A percentile compares a stretch with the other conserved stretches of the same genome.
These are phyloP conservation scores for Halocynthia aurantium DNA, from an alignment of 23 tunicate species.

Conservation along the genomic window DNA sequence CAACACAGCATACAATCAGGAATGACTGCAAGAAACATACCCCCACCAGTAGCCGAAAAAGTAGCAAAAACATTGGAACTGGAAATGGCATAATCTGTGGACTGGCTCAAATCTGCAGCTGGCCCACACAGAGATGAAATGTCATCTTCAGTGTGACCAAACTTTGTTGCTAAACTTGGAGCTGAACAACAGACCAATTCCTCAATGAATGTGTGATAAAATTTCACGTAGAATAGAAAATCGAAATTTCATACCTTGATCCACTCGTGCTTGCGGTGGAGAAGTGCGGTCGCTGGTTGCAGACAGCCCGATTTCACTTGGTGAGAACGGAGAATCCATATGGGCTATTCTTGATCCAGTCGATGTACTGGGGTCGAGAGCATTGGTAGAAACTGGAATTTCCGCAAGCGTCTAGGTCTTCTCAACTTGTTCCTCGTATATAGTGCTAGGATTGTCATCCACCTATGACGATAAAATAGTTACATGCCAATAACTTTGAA, in stretches of 20 bases:
- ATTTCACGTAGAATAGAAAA: background rate
- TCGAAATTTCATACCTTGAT: background rate
- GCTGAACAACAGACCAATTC: background rate
- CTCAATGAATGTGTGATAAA: background rate
- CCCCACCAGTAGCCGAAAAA: no score
- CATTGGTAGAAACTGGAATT: constrained; percentile 1
- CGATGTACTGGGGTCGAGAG: background rate
- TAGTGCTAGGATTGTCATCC: no score
- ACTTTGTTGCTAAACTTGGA: background rate
- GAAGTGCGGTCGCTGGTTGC: background rate
- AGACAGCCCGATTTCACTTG: constrained; percentile 2
- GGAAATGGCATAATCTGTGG: no score
- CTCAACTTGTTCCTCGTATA: no score
- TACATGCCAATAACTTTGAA: no score
- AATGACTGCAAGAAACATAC: no score
- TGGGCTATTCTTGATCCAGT: constrained; percentile 11
- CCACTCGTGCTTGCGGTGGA: no score
- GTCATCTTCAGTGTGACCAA: constrained; percentile 17
- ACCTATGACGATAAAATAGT: no score
- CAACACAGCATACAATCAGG: no score
- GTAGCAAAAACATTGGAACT: no score
- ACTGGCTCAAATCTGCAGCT: no score
- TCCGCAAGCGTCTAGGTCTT: constrained; percentile 1
- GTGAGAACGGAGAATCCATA: constrained; percentile 13
- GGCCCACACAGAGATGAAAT: constrained; percentile 16